phyloP scores from a whole-genome alignment of 2,888 invertebrate species.

The Xylocampa areola region DNA sequence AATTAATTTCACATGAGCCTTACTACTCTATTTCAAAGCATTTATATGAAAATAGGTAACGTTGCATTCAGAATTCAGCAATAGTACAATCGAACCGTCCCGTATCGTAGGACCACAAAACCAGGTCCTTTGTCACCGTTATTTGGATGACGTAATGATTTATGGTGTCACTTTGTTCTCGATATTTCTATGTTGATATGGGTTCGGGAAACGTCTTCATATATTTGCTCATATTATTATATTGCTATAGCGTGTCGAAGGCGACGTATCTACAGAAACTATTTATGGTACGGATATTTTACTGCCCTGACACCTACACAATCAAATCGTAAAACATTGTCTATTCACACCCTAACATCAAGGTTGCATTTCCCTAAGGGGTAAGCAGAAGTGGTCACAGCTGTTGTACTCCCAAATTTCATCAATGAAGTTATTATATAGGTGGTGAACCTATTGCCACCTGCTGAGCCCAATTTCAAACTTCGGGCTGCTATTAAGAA shows the following conservation, averaged over 20 bases:
- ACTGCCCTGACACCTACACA: too few relatives aligned
- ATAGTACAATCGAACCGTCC: constrained; percentile 30
- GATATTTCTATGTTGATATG: constrained; percentile 11
- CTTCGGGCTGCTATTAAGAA: too few relatives aligned
- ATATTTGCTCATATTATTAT: constrained; percentile 3
- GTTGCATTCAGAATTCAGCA: constrained; percentile 23
- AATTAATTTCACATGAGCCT: constrained; percentile 31
- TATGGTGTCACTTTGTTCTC: constrained; percentile 22
- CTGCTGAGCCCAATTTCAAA: too few relatives aligned
- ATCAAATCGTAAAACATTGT: too few relatives aligned
- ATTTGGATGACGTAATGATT: constrained; percentile 40
- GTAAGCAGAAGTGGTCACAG: too few relatives aligned
- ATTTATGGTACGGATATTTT: too few relatives aligned
- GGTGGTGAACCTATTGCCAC: too few relatives aligned
- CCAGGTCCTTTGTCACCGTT: constrained; percentile 16
- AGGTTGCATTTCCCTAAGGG: too few relatives aligned
- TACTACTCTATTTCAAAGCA: constrained; percentile 22
- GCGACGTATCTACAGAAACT: too few relatives aligned
- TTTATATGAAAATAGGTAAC: constrained; percentile 1
- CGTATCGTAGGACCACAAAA: constrained; percentile 23
- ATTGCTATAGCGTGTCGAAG: background rate
- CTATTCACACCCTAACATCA: too few relatives aligned
- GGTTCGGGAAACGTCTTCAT: constrained; percentile 11
- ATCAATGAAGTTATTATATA: too few relatives aligned
- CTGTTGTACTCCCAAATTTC: too few relatives aligned